These are phyloP conservation scores for Basileuterus tristriatus DNA, from an alignment of 2,797 vertebrate genomes.

Conservation along the genomic window DNA sequence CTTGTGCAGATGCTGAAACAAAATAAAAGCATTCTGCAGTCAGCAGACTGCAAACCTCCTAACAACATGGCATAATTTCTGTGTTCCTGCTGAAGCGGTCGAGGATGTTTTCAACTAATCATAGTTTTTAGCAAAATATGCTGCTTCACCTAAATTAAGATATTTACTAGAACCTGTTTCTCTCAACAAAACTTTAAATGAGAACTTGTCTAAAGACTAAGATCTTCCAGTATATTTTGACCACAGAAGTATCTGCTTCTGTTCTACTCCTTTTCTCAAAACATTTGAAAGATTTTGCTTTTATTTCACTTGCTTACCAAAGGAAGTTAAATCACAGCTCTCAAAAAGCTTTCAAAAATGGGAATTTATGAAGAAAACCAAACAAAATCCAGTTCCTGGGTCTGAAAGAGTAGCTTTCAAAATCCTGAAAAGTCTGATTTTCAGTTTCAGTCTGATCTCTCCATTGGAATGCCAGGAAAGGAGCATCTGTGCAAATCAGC, in stretches of 20 bases:
- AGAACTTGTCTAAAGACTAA: neutral
- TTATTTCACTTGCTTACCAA: neutral
- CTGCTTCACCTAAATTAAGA: constrained; percentile 5
- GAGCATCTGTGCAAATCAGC: rapidly evolving
- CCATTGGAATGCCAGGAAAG: neutral
- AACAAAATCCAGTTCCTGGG: neutral
- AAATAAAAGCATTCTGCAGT: constrained; percentile 15
- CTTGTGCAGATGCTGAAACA: constrained; percentile 9
- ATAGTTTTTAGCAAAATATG: neutral
- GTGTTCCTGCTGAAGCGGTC: neutral
- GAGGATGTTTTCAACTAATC: neutral
- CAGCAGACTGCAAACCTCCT: constrained; percentile 30
- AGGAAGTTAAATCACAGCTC: neutral
- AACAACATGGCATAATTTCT: neutral
- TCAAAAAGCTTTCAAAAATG: neutral
- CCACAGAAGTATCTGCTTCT: neutral
- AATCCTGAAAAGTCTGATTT: neutral
- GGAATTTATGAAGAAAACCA: neutral
- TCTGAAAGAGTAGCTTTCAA: neutral
- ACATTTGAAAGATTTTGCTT: neutral
- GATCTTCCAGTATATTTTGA: neutral
- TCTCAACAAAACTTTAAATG: neutral
- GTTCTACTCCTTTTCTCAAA: neutral
- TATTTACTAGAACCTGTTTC: neutral
- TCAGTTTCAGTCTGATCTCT: neutral